Conservation (phyloP, 2,797 vertebrate genomes). For the Cottoperca gobio region DNA sequence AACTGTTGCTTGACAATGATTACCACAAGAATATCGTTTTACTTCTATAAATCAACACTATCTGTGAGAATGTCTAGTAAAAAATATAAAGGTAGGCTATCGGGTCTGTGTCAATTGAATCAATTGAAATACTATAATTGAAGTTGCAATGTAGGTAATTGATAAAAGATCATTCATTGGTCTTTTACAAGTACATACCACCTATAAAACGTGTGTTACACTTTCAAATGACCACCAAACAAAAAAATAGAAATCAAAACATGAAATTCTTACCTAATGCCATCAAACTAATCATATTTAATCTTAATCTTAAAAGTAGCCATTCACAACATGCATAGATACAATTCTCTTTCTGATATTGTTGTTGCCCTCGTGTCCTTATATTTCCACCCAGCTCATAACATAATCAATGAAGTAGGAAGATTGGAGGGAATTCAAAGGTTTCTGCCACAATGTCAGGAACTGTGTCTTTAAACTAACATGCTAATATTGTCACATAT, state of each 20-base stretch:
- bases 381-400: not conserved
- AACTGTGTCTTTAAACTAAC: not conserved
- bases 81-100: constrained; percentile 37
- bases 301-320: not conserved
- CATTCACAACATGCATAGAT: no score
- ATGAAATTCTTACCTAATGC: not conserved
- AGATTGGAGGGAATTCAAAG: not conserved
- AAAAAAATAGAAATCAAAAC: no score
- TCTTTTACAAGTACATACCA: not conserved
- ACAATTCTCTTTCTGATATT: not conserved
- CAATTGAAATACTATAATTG: constrained; percentile 14
- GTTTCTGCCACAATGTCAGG: not conserved
- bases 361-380: not conserved
- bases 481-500: constrained; percentile 2
- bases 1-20: constrained; percentile 67
- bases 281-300: not conserved
- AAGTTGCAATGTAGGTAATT: not conserved
- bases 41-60: constrained; percentile 56
- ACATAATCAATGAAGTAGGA: not conserved
- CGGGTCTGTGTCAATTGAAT: constrained; percentile 36
- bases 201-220: constrained; percentile 4
- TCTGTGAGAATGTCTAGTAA: constrained; percentile 63
- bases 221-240: not conserved
- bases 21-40: constrained; percentile 55
- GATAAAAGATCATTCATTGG: not conserved